Conservation (phyloP, 2,888 invertebrate species). For the Tetropium fuscum region DNA sequence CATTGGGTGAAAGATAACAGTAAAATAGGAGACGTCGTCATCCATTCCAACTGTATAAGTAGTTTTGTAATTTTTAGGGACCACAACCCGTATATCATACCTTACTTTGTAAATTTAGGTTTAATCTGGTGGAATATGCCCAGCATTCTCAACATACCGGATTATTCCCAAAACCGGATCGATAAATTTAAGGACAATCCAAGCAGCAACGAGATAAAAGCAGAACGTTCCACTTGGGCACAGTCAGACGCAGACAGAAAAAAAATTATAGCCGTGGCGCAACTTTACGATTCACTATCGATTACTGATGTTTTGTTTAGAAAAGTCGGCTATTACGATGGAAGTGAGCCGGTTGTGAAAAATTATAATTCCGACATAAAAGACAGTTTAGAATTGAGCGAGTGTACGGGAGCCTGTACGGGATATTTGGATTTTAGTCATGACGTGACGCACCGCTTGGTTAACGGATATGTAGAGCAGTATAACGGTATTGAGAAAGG, state of each 20-base stretch:
- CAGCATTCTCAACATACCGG: conserved; percentile 40
- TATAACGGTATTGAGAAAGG: conserved; percentile 35
- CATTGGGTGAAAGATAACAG: conserved; percentile 12
- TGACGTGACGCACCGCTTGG: conserved; percentile 61
- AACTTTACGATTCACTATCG: conserved; percentile 40
- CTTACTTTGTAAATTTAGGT: conserved; percentile 50
- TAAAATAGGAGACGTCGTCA: conserved; percentile 24
- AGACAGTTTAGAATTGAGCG: conserved; percentile 63
- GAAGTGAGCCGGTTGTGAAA: conserved; percentile 57
- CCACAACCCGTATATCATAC: conserved; percentile 42
- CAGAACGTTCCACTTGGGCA: background rate
- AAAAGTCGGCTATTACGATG: conserved; percentile 37
- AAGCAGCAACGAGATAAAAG: background rate
- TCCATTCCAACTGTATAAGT: conserved; percentile 47
- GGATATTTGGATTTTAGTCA: conserved; percentile 47
- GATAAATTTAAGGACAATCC: conserved; percentile 20
- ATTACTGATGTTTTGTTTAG: conserved; percentile 52
- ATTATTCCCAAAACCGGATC: conserved; percentile 29
- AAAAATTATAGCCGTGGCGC: conserved; percentile 25
- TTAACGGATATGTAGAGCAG: conserved; percentile 43
- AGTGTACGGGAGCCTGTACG: conserved; percentile 56
- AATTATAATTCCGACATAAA: conserved; percentile 52
- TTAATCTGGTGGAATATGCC: conserved; percentile 53
- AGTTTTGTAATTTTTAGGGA: conserved; percentile 48
- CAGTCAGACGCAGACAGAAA: conserved; percentile 2